Evolutionary conservation across 37 sponge, comb jelly and placozoan species (phyloP).

Genomic region (Axinella damicornis): DNA sequence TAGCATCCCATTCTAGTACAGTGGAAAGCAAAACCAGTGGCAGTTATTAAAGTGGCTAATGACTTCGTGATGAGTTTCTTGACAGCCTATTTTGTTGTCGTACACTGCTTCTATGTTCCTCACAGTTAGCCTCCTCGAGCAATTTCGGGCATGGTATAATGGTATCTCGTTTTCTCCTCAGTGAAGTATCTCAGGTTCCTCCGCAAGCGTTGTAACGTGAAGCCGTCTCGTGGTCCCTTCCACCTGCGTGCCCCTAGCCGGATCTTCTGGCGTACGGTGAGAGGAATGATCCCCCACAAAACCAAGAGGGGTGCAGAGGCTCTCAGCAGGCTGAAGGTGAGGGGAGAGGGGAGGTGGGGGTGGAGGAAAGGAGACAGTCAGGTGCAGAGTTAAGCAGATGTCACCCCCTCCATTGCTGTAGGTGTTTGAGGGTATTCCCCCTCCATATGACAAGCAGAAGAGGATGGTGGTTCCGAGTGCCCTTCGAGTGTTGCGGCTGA

Average conservation of each 20-base stretch:
- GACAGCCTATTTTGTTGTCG: too few species aligned
- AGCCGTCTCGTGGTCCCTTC: constrained; percentile 96
- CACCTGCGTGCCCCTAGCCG: constrained; percentile 97
- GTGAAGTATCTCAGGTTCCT: constrained; percentile 94
- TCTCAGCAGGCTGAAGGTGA: constrained; percentile 86
- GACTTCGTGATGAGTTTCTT: too few species aligned
- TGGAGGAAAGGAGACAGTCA: too few species aligned
- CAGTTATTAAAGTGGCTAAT: too few species aligned
- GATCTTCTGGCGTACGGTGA: constrained; percentile 90
- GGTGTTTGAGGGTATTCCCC: constrained; percentile 95
- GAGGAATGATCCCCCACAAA: constrained; percentile 99
- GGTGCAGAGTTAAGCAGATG: too few species aligned
- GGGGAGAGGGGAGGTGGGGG: too few species aligned
- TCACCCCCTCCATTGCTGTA: too few species aligned
- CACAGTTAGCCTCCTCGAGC: too few species aligned
- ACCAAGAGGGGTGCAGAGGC: constrained; percentile 95
- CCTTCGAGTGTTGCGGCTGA: constrained; percentile 86
- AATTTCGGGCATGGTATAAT: too few species aligned
- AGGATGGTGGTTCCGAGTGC: constrained; percentile 97
- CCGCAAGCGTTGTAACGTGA: constrained; percentile 85
- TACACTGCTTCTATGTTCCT: too few species aligned
- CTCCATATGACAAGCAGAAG: constrained; percentile 96
- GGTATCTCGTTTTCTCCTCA: neutral
- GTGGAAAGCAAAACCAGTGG: too few species aligned
- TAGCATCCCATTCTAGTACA: too few species aligned